Evolutionary conservation across 2,888 invertebrate genomes (phyloP).

Genomic region (Agrilus cyanescens): DNA sequence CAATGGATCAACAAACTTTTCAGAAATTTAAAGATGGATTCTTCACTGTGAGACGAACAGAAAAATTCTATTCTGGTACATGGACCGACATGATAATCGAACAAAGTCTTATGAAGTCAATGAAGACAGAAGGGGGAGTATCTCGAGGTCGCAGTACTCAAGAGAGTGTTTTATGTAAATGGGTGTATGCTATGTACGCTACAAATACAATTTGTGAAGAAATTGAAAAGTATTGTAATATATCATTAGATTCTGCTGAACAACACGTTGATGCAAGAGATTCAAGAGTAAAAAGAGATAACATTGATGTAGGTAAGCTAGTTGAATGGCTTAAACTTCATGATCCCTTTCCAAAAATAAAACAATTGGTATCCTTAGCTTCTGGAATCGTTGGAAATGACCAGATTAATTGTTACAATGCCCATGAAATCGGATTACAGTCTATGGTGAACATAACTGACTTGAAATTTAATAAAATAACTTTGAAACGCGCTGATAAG

Average conservation of each 20-base stretch:
- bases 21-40: slow-evolving; percentile 19
- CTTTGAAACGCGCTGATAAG: no score
- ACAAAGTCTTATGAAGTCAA: slow-evolving; percentile 12
- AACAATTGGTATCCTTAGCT: no score
- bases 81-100: slow-evolving; percentile 11
- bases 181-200: slow-evolving; percentile 20
- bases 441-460: no score
- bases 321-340: no score
- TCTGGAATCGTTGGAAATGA: no score
- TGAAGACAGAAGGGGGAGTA: slow-evolving; percentile 12
- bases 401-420: no score
- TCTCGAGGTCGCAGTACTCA: slow-evolving; percentile 15
- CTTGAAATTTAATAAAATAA: no score
- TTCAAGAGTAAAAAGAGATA: slow-evolving; percentile 15
- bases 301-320: slow-evolving; percentile 15
- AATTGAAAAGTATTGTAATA: slow-evolving; percentile 16
- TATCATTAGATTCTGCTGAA: slow-evolving; percentile 12
- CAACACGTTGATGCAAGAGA: slow-evolving; percentile 17
- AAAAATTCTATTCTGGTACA: slow-evolving; percentile 20
- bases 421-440: no score
- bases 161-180: slow-evolving; percentile 21
- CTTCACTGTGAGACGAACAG: slow-evolving; percentile 22
- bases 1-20: slow-evolving; percentile 19
- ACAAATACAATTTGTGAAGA: slow-evolving; percentile 21
- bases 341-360: no score